Evolutionary conservation across 2,113 vertebrate species (phyloP).

Genomic region (Alligator mississippiensis): DNA sequence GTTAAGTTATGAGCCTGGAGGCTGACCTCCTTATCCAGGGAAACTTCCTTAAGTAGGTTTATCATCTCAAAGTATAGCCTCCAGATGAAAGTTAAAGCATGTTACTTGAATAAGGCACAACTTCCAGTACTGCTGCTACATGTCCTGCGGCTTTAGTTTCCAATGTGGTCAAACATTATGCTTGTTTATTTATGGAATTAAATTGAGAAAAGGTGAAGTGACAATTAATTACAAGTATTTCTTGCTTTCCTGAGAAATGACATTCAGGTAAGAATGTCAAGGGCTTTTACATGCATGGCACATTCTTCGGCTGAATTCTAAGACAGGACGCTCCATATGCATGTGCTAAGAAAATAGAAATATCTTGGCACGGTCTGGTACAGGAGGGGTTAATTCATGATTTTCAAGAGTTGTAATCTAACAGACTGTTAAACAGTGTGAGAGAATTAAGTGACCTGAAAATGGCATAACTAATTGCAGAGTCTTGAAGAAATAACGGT

Average conservation of each 20-base stretch:
- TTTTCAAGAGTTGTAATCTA: slow-evolving; percentile 75
- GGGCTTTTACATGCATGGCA: not conserved
- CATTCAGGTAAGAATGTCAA: not conserved
- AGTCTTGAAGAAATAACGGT: slow-evolving; percentile 72
- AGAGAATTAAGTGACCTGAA: slow-evolving; percentile 82
- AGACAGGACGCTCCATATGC: not conserved
- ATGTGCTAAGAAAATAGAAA: slow-evolving; percentile 40
- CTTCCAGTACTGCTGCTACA: not conserved
- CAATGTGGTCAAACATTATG: fast-evolving
- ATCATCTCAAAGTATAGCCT: not conserved
- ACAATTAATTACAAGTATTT: not conserved
- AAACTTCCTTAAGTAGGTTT: not conserved
- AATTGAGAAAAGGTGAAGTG: not conserved
- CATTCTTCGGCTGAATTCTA: not conserved
- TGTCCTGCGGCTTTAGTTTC: not conserved
- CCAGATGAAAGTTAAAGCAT: not conserved
- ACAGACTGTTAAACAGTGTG: slow-evolving; percentile 78
- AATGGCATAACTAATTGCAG: slow-evolving; percentile 82
- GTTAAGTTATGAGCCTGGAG: not conserved
- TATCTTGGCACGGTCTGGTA: slow-evolving; percentile 26
- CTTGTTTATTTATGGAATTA: not conserved
- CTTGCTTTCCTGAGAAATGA: not conserved
- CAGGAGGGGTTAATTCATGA: slow-evolving; percentile 64
- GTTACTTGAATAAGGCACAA: fast-evolving
- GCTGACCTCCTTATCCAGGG: not conserved